Conservation (phyloP, 2,797 vertebrate genomes). For the Bovichtus variegatus region DNA sequence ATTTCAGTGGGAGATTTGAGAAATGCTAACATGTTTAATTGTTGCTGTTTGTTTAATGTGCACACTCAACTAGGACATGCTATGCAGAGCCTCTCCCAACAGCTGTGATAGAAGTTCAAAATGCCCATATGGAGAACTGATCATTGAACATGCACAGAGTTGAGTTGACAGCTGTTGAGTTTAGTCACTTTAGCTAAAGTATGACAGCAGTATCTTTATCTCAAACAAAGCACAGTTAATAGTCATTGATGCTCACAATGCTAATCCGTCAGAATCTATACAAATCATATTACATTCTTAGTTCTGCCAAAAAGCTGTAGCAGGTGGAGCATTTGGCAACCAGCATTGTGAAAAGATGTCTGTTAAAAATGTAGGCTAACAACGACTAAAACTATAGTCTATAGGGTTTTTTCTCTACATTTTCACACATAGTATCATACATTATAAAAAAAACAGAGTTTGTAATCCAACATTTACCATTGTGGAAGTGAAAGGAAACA, state of each 20-base stretch:
- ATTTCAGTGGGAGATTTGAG: neutral
- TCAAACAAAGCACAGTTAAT: neutral
- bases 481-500: conserved; percentile 13
- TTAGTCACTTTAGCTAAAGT: neutral
- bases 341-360: neutral
- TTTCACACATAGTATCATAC: neutral
- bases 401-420: neutral
- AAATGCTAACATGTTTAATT: neutral
- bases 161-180: neutral
- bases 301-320: neutral
- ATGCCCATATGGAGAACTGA: neutral
- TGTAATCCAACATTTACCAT: conserved; percentile 12
- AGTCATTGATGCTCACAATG: neutral
- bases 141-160: neutral
- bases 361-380: neutral
- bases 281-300: neutral
- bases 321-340: neutral
- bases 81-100: neutral
- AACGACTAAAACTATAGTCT: neutral
- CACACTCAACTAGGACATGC: neutral
- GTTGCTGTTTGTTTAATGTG: neutral
- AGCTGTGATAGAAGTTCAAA: conserved; percentile 1
- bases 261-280: neutral
- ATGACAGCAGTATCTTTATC: neutral
- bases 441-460: neutral